These are phyloP conservation scores for Thysanoteuthis rhombus DNA, from an alignment of 2,888 invertebrate species.

Conservation along the genomic window DNA sequence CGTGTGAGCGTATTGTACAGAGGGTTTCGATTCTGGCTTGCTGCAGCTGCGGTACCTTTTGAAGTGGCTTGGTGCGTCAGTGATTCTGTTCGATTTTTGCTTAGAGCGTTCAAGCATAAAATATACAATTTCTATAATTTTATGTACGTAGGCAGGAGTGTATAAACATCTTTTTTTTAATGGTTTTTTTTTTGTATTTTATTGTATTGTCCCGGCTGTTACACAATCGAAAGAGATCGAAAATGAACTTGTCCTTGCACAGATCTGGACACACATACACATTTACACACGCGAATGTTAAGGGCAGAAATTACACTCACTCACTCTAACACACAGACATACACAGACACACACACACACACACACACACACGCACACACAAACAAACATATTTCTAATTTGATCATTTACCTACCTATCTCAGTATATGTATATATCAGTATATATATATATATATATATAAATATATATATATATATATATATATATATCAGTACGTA, in stretches of 20 bases:
- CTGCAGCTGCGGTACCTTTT: background rate
- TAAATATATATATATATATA: too few relatives aligned
- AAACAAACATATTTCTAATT: too few relatives aligned
- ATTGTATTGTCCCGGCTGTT: background rate
- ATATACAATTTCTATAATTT: background rate
- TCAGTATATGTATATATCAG: too few relatives aligned
- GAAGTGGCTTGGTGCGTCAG: background rate
- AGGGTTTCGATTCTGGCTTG: background rate
- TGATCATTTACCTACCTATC: too few relatives aligned
- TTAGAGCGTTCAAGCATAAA: background rate
- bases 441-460: too few relatives aligned
- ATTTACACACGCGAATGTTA: background rate
- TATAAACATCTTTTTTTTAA: background rate
- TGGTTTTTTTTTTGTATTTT: background rate
- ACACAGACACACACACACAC: too few relatives aligned
- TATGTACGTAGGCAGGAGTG: background rate
- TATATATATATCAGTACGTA: too few relatives aligned
- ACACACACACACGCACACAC: too few relatives aligned
- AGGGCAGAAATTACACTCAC: background rate
- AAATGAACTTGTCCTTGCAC: background rate
- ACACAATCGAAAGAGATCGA: background rate
- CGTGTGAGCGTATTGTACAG: background rate
- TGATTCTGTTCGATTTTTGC: background rate
- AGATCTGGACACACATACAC: background rate
- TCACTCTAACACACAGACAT: background rate